Evolutionary conservation across 2,113 vertebrate species (phyloP).

Genomic region (Calonectris borealis): DNA sequence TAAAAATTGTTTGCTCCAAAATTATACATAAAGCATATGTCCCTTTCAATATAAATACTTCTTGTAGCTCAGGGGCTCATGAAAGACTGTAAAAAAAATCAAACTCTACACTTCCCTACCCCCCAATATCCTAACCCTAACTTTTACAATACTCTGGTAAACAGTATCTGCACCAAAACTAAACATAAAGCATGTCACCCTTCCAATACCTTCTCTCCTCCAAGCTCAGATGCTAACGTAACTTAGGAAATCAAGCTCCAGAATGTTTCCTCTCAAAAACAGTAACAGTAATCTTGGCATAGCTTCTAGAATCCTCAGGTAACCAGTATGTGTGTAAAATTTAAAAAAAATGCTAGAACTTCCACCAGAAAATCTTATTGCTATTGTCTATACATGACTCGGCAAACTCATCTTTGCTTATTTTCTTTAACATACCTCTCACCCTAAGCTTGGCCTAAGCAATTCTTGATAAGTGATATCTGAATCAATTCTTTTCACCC

Average conservation of each 20-base stretch:
- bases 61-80: neutral
- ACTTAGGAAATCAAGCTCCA: neutral
- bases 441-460: neutral
- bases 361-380: neutral
- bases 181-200: neutral
- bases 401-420: neutral
- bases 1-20: neutral
- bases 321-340: neutral
- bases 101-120: too few relatives aligned
- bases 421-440: neutral
- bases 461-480: neutral
- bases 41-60: neutral
- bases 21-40: neutral
- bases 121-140: neutral
- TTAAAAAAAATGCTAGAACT: neutral
- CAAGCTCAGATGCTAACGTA: neutral
- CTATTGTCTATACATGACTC: neutral
- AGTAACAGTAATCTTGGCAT: neutral
- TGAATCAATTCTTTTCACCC: neutral
- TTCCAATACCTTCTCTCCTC: neutral
- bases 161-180: neutral
- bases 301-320: neutral
- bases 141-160: neutral
- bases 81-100: neutral
- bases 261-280: neutral